Conservation (phyloP, 1,140 invertebrate species). For the Pseudobourletiella spinata region DNA sequence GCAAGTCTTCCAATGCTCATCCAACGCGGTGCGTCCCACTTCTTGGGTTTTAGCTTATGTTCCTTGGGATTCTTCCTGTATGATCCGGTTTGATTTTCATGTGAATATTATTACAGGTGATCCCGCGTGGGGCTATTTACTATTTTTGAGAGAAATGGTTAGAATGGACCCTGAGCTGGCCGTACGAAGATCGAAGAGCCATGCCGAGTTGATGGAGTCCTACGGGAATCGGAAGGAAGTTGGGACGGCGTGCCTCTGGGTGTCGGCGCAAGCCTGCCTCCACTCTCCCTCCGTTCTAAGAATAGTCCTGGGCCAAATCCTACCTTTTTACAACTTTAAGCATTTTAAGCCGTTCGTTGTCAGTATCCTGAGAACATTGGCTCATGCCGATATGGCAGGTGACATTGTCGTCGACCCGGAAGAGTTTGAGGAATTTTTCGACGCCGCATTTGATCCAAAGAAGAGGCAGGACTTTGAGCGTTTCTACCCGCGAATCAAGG, state of each 20-base stretch:
- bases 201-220: constrained; percentile 32
- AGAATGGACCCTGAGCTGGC: constrained; percentile 22
- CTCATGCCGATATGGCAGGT: constrained; percentile 15
- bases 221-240: constrained; percentile 35
- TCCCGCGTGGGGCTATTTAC: constrained; percentile 31
- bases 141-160: constrained; percentile 33
- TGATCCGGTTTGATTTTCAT: background rate
- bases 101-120: constrained; percentile 17
- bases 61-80: background rate
- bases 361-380: constrained; percentile 9
- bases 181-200: constrained; percentile 16
- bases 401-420: constrained; percentile 24
- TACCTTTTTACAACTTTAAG: constrained; percentile 34
- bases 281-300: constrained; percentile 27
- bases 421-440: constrained; percentile 35
- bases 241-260: constrained; percentile 28
- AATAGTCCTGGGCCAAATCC: constrained; percentile 30
- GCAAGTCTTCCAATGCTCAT: constrained; percentile 25
- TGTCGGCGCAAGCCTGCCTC: constrained; percentile 25
- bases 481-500: constrained; percentile 33
- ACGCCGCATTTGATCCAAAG: constrained; percentile 30
- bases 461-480: constrained; percentile 33
- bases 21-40: constrained; percentile 24
- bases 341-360: constrained; percentile 35
- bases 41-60: too few relatives aligned